phyloP scores from a whole-genome alignment of 2,797 vertebrate genomes.

The Tenualosa thibaudeaui region DNA sequence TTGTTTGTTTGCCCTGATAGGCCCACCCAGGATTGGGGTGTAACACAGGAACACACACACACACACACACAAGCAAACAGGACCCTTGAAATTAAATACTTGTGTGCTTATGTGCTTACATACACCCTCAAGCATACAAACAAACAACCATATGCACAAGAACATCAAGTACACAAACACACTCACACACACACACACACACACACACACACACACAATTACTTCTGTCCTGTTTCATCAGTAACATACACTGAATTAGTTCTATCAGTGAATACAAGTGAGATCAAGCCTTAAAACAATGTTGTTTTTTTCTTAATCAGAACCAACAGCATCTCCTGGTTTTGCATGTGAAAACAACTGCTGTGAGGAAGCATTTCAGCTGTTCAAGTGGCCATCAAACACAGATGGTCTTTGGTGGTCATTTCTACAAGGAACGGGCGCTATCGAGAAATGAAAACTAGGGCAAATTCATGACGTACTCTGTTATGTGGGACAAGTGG shows the following conservation, averaged over 20 bases:
- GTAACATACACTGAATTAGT: not conserved
- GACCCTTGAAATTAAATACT: too few species aligned
- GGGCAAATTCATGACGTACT: constrained; percentile 36
- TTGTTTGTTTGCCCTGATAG: too few species aligned
- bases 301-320: too few species aligned
- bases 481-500: constrained; percentile 43
- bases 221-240: not conserved
- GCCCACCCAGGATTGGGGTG: too few species aligned
- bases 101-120: too few species aligned
- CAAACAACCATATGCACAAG: not conserved
- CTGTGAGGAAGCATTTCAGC: too few species aligned
- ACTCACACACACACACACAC: not conserved
- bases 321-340: too few species aligned
- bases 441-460: constrained; percentile 26
- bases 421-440: not conserved
- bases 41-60: not conserved
- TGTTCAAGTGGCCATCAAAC: too few species aligned
- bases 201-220: not conserved
- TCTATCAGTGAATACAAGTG: not conserved
- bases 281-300: not conserved
- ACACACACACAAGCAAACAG: too few species aligned
- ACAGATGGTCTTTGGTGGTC: not conserved
- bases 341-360: too few species aligned
- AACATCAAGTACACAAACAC: too few species aligned
- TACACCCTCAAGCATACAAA: not conserved